A percentile compares a stretch with the other conserved stretches of the same genome.
These are phyloP conservation scores for Brachionichthys hirsutus DNA, from an alignment of 2,113 vertebrate species.

Conservation along the genomic window DNA sequence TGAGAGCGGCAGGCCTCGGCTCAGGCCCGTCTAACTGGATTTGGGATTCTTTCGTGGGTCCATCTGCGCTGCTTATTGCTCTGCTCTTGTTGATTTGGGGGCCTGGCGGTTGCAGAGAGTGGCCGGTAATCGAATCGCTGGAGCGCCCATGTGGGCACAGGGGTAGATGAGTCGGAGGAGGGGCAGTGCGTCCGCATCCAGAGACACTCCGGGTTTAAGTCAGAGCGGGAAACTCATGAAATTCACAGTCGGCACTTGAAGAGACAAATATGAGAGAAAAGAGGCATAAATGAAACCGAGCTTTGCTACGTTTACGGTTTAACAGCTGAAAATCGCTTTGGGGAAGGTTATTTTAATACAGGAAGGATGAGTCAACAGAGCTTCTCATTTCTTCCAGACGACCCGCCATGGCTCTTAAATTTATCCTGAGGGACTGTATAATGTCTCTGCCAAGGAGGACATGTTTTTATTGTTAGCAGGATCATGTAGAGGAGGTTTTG, in stretches of 20 bases:
- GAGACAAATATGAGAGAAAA: neutral
- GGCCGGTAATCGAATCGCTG: conserved; percentile 60
- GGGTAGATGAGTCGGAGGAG: neutral
- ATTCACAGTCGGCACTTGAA: neutral
- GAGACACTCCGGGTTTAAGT: conserved; percentile 11
- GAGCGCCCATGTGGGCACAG: neutral
- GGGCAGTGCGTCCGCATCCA: neutral
- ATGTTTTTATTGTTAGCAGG: no score
- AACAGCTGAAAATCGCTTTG: no score
- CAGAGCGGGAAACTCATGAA: neutral
- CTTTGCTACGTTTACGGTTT: no score
- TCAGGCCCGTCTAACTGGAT: conserved; percentile 51
- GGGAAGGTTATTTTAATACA: no score
- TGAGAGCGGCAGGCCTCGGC: conserved; percentile 32
- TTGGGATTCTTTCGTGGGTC: conserved; percentile 48
- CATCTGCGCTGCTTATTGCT: conserved; percentile 49
- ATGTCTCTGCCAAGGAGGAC: no score
- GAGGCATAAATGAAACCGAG: no score
- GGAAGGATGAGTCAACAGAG: no score
- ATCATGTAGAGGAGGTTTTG: no score
- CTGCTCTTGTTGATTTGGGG: conserved; percentile 39
- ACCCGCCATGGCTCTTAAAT: no score
- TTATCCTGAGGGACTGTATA: no score
- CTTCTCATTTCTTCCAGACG: no score
- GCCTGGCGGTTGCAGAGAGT: conserved; percentile 50